Evolutionary conservation across 1,140 invertebrate species (phyloP).

Genomic region (Sminthurinus signatus): DNA sequence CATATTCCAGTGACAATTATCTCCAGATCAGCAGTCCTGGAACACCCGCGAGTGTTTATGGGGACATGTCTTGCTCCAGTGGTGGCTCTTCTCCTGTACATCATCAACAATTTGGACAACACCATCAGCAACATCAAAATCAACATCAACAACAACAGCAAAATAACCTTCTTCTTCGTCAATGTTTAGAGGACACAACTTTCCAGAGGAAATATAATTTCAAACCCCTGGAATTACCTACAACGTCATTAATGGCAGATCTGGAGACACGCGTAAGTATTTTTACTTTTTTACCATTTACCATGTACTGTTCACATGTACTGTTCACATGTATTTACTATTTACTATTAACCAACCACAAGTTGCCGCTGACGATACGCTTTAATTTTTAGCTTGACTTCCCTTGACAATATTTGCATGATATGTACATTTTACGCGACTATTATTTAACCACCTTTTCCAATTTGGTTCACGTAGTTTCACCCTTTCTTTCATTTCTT

Average conservation of each 20-base stretch:
- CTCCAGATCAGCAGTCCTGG: background rate
- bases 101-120: no score
- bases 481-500: no score
- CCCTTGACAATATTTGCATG: background rate
- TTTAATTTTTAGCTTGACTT: background rate
- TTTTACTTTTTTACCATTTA: no score
- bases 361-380: background rate
- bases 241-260: constrained; percentile 11
- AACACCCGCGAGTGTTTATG: background rate
- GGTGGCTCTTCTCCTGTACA: no score
- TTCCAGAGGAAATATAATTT: constrained; percentile 75
- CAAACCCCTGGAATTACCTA: constrained; percentile 59
- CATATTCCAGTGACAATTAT: background rate
- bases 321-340: background rate
- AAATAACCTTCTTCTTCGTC: constrained; percentile 62
- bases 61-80: background rate
- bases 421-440: no score
- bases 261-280: constrained; percentile 6
- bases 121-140: constrained; percentile 1
- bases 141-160: constrained; percentile 33
- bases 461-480: no score
- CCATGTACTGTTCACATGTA: background rate
- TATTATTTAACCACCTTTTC: no score
- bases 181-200: constrained; percentile 70
- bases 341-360: background rate